These are phyloP conservation scores for Eupithecia pulchellata DNA, from an alignment of 2,888 invertebrate genomes.

Conservation along the genomic window DNA sequence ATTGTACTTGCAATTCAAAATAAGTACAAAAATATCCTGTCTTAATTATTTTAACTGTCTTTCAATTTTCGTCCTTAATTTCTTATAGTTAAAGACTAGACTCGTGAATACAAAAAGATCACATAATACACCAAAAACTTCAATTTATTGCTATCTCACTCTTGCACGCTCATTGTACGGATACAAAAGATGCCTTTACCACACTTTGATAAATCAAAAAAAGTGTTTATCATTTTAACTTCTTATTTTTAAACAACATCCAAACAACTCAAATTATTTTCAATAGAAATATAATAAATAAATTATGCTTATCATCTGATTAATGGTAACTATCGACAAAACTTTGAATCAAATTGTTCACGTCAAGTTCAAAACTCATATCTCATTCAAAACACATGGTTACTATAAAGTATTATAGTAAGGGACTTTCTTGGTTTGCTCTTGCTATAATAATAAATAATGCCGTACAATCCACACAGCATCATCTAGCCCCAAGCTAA, in stretches of 20 bases:
- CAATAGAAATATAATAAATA: constrained; percentile 3
- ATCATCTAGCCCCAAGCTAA: too few relatives aligned
- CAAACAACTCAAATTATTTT: neutral
- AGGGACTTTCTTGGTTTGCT: too few relatives aligned
- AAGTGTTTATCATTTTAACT: neutral
- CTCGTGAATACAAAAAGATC: constrained; percentile 11
- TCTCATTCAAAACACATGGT: too few relatives aligned
- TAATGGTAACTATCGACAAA: neutral
- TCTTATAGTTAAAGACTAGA: constrained; percentile 15
- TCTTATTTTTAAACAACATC: neutral
- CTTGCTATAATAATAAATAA: too few relatives aligned
- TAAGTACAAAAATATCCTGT: neutral
- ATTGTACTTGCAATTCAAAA: neutral
- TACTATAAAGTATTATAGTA: too few relatives aligned
- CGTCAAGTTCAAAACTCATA: neutral
- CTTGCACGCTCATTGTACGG: neutral
- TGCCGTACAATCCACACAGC: too few relatives aligned
- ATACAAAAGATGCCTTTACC: neutral
- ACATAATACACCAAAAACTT: neutral
- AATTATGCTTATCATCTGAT: neutral
- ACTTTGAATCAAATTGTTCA: neutral
- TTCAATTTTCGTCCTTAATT: constrained; percentile 4
- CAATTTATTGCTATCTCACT: constrained; percentile 6
- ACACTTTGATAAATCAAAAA: neutral
- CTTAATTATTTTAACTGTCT: neutral